Evolutionary conservation across 2,113 vertebrate species (phyloP).

Genomic region (Muntiacus reevesi): DNA sequence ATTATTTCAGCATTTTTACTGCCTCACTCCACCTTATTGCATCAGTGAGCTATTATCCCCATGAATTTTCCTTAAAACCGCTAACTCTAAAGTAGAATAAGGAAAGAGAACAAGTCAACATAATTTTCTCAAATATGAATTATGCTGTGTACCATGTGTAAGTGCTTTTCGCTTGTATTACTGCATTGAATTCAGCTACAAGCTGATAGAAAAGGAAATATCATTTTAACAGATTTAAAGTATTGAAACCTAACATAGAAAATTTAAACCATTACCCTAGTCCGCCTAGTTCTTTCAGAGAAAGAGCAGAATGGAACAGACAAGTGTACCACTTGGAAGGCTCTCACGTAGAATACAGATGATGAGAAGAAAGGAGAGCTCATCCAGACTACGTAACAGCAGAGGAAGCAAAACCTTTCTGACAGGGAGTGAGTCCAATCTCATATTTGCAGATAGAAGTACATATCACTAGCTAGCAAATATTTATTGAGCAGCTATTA

Average conservation of each 20-base stretch:
- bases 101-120: not conserved
- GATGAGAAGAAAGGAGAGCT: not conserved
- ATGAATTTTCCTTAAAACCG: not conserved
- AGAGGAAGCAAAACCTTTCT: not conserved
- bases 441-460: not conserved
- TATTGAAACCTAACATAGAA: not conserved
- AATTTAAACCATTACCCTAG: not conserved
- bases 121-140: not conserved
- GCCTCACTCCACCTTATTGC: not conserved
- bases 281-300: not conserved
- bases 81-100: not conserved
- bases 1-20: not conserved
- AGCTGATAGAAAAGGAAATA: not conserved
- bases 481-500: not conserved
- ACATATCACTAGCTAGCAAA: not conserved
- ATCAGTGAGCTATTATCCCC: not conserved
- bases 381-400: not conserved
- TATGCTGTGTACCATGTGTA: not conserved
- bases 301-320: not conserved
- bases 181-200: not conserved
- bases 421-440: not conserved
- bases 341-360: not conserved
- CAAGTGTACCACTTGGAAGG: not conserved
- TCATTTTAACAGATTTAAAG: not conserved
- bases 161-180: not conserved